Evolutionary conservation across 2,113 vertebrate species (phyloP).

Genomic region (Corvus cornix): DNA sequence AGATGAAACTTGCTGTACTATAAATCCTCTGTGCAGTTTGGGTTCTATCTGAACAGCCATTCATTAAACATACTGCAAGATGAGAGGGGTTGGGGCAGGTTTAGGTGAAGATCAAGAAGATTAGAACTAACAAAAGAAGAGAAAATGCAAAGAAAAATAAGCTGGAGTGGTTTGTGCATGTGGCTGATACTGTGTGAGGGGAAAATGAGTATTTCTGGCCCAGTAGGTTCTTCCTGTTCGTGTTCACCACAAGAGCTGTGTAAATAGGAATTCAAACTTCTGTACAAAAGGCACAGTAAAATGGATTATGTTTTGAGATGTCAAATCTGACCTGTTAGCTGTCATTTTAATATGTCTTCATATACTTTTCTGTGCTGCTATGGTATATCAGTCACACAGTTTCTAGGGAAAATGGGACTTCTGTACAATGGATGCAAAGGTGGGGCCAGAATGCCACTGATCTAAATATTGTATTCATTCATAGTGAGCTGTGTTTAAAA

Average conservation of each 20-base stretch:
- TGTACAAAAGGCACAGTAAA: not conserved
- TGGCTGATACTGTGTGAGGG: not conserved
- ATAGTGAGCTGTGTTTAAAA: not conserved
- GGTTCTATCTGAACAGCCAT: constrained; percentile 35
- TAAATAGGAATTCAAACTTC: not conserved
- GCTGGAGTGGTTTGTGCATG: not conserved
- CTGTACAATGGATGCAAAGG: not conserved
- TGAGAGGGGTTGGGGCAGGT: not conserved
- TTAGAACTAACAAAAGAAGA: not conserved
- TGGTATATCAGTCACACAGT: not conserved
- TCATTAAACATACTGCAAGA: constrained; percentile 40
- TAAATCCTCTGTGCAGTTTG: constrained; percentile 61
- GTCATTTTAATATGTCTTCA: not conserved
- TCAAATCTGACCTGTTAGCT: not conserved
- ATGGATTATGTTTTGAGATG: not conserved
- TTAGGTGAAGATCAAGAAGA: constrained; percentile 5
- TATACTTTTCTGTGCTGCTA: not conserved
- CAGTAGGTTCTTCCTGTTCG: not conserved
- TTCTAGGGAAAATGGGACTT: not conserved
- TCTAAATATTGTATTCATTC: not conserved
- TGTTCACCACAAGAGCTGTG: not conserved
- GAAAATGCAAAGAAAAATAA: not conserved
- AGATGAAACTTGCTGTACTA: constrained; percentile 7
- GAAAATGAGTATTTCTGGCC: not conserved
- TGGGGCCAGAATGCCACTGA: not conserved